These are phyloP conservation scores for Ammospiza caudacuta DNA, from an alignment of 2,113 vertebrate genomes.

Conservation along the genomic window DNA sequence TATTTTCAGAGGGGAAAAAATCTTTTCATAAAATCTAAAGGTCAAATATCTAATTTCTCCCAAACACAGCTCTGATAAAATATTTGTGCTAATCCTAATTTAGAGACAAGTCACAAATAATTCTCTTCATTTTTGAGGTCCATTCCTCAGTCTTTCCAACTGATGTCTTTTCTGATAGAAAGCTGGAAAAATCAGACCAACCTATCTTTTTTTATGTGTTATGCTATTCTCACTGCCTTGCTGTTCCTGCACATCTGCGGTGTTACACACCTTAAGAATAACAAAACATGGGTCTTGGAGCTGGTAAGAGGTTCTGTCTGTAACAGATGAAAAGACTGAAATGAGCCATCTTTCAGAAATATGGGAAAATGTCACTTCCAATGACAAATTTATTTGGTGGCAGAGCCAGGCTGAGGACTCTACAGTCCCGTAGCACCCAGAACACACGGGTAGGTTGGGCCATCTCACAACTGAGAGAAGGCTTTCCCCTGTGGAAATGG, in stretches of 20 bases:
- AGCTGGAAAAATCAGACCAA: background rate
- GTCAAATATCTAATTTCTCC: background rate
- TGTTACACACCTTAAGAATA: background rate
- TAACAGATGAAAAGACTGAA: background rate
- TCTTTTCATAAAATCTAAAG: background rate
- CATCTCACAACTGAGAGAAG: fast-evolving
- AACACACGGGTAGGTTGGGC: fast-evolving
- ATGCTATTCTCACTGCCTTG: background rate
- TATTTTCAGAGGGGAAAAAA: background rate
- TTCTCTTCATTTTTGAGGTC: background rate
- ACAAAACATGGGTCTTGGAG: background rate
- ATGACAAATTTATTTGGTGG: background rate
- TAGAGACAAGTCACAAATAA: background rate
- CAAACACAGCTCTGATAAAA: background rate
- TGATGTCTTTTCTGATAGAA: background rate
- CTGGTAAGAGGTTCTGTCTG: background rate
- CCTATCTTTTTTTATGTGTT: too few relatives aligned
- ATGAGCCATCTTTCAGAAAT: background rate
- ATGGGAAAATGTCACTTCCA: background rate
- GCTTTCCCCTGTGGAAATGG: background rate
- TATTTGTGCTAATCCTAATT: background rate
- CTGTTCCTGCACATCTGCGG: background rate
- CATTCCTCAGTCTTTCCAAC: background rate
- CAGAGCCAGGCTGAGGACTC: background rate
- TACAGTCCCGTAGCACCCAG: background rate